Evolutionary conservation across 2,113 vertebrate genomes (phyloP), one percentile per base, ranked within the genome.

Genomic region (Felis chaus): DNA sequence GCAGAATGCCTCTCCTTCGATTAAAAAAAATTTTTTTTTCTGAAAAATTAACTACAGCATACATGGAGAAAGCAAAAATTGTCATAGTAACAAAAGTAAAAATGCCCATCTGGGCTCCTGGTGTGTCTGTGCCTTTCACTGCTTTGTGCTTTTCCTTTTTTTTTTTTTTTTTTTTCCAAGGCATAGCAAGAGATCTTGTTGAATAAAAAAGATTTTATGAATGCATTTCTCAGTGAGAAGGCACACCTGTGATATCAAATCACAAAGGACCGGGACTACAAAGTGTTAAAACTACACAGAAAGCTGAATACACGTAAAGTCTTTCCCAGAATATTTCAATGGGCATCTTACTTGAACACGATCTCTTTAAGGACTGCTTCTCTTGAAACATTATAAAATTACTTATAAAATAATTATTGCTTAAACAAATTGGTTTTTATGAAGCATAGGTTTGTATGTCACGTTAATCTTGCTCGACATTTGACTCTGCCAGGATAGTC

Each of bases 331-430:
- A n/a, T 7, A 50, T 53, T 39, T 81, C 19, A 57, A 2, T 2
- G 25, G n/a, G 48, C 19, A 69, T 73, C 45, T 23, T 88, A 23
- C 41, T 81, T 89, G 73, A 50, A 82, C 48, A 33, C 27, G n/a
- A 41, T 73, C 36, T 74, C 91, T 97, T 95, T 89, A 92, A 87
- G 31, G 66, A 80, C 39, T 29, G 23, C 8, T 48, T 79, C 76
- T 31, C 25, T 79, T 97, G 85, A 95, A 95, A 92, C 33, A 83
- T 79, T 96, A 91, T n/a, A 39, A 83, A 65, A 93, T 94, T 92
- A 71, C 18, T 97, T 15, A 0, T 81, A 61, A 96, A 85, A 87
- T 73, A 85, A 63, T 39, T 69, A 50, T 48, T 87, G 79, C 76
- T 36, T 84, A 66, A 78, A 73, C 33, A 95, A 94, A 83, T 48